Percentiles rank a stretch among this genome's conserved stretches.
Conservation (phyloP, 2,797 vertebrate species). For the Pogonophryne albipinna region DNA sequence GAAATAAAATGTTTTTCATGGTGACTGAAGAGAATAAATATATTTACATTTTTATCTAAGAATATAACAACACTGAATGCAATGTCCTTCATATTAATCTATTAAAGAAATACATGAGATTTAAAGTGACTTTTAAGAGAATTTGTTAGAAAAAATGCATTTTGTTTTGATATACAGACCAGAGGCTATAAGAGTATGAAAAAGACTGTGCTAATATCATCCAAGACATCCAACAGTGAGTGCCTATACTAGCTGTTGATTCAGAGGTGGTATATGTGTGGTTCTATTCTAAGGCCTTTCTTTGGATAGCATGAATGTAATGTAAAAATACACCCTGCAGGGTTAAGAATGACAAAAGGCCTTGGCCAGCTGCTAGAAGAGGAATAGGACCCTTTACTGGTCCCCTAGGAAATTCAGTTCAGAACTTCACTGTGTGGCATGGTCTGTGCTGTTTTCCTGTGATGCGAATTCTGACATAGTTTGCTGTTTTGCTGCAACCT, state of each 20-base stretch:
- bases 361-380: background rate
- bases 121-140: too few relatives aligned
- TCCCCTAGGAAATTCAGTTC: too few relatives aligned
- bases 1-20: background rate
- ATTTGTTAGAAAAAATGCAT: too few relatives aligned
- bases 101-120: too few relatives aligned
- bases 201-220: too few relatives aligned
- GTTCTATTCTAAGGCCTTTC: too few relatives aligned
- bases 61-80: background rate
- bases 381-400: background rate
- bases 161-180: background rate
- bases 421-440: background rate
- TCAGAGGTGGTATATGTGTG: too few relatives aligned
- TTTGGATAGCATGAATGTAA: too few relatives aligned
- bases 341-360: conserved; percentile 33
- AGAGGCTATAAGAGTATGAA: background rate
- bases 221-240: too few relatives aligned
- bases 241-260: too few relatives aligned
- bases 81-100: background rate
- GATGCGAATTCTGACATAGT: conserved; percentile 29
- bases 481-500: conserved; percentile 33
- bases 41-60: background rate
- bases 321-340: background rate
- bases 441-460: conserved; percentile 13
- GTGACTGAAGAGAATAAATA: background rate